These are phyloP conservation scores for Etia nguti DNA, from an alignment of 2,113 vertebrate genomes.

Conservation along the genomic window DNA sequence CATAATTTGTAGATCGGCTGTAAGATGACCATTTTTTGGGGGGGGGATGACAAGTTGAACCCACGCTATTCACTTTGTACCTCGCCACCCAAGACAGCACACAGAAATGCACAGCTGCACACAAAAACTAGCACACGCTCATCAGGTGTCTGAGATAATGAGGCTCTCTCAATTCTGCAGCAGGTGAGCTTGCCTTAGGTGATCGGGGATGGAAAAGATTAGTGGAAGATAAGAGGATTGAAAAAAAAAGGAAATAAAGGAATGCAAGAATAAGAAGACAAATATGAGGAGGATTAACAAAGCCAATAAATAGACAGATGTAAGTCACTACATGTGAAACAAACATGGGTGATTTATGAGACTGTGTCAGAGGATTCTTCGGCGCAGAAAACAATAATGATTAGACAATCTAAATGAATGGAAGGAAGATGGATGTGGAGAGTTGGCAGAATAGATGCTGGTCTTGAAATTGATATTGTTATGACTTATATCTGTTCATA, in stretches of 20 bases:
- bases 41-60: neutral
- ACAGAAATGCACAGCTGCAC: neutral
- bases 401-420: neutral
- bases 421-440: neutral
- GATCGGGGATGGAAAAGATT: constrained; percentile 44
- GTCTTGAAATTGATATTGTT: neutral
- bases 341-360: neutral
- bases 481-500: neutral
- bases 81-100: neutral
- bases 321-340: neutral
- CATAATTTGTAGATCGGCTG: constrained; percentile 20
- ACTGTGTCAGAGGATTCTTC: neutral
- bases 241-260: neutral
- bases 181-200: constrained; percentile 39
- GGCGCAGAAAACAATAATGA: neutral
- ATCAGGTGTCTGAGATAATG: constrained; percentile 35
- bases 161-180: constrained; percentile 4
- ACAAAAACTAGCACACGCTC: neutral
- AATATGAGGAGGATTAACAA: constrained; percentile 7
- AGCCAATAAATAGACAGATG: constrained; percentile 38
- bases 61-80: neutral
- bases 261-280: constrained; percentile 4
- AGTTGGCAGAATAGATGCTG: neutral
- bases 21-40: neutral
- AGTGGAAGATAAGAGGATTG: constrained; percentile 7